Conservation (phyloP, 2,888 invertebrate species). For the Chrysomela aeneicollis region DNA sequence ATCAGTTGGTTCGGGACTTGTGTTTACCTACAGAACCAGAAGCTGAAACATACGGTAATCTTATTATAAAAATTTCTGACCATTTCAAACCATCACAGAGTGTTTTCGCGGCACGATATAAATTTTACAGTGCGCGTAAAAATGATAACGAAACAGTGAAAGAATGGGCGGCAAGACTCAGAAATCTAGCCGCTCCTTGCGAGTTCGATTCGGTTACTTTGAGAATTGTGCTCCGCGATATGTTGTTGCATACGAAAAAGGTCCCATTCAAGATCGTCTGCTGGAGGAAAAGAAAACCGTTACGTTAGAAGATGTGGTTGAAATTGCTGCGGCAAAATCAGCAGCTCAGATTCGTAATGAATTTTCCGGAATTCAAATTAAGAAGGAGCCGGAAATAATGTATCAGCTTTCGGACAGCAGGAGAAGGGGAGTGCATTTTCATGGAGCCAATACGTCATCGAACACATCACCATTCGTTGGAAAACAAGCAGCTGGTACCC, state of each 20-base stretch:
- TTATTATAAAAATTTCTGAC: background rate
- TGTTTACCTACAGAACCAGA: background rate
- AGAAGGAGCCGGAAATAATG: background rate
- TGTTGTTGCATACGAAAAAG: constrained; percentile 21
- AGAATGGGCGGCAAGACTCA: constrained; percentile 15
- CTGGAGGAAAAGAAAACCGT: constrained; percentile 17
- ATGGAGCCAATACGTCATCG: too few species aligned
- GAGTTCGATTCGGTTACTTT: background rate
- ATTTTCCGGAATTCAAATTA: background rate
- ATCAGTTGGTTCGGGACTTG: background rate
- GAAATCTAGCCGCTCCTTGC: background rate
- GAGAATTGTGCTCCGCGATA: constrained; percentile 14
- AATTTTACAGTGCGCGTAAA: background rate
- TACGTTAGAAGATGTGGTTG: constrained; percentile 11
- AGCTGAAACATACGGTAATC: background rate
- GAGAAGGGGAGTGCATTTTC: too few species aligned
- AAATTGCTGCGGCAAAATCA: constrained; percentile 10
- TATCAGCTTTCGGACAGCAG: background rate
- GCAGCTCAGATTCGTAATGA: background rate
- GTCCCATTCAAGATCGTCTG: constrained; percentile 20
- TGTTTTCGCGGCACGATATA: background rate
- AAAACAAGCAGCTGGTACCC: background rate
- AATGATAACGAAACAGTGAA: background rate
- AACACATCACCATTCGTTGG: too few species aligned
- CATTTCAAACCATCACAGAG: background rate